Percentiles rank a stretch among this genome's conserved stretches.
phyloP scores from a whole-genome alignment of 2,888 invertebrate genomes.

The Neelides folsomi region DNA sequence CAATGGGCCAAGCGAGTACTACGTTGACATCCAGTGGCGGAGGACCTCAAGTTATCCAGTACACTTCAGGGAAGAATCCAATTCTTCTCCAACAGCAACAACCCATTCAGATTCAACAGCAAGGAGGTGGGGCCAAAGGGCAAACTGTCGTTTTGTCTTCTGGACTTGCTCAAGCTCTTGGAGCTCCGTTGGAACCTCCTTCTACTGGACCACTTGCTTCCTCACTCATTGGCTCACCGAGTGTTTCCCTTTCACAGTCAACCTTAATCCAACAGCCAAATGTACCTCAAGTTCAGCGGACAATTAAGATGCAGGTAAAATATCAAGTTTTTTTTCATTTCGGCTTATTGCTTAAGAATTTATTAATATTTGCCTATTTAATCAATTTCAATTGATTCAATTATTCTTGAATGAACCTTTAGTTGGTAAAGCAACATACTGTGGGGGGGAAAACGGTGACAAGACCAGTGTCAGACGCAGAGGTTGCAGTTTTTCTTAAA shows the following conservation, averaged over 20 bases:
- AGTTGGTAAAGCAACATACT: constrained; percentile 31
- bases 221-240: not conserved
- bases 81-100: not conserved
- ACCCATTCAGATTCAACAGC: not conserved
- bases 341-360: too few species aligned
- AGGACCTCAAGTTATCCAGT: too few species aligned
- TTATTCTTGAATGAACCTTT: too few species aligned
- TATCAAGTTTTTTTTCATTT: too few species aligned
- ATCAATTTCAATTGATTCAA: too few species aligned
- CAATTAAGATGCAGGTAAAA: constrained; percentile 12
- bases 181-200: constrained; percentile 10
- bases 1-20: too few species aligned
- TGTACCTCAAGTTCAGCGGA: constrained; percentile 1
- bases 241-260: not conserved
- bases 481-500: constrained; percentile 26
- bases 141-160: constrained; percentile 19
- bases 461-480: constrained; percentile 27
- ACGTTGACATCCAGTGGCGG: too few species aligned
- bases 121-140: not conserved
- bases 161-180: constrained; percentile 16
- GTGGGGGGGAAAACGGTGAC: constrained; percentile 30
- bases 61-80: too few species aligned
- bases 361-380: too few species aligned
- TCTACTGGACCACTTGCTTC: constrained; percentile 4
- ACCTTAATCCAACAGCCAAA: not conserved